A percentile compares a stretch with the other conserved stretches of the same genome.
Conservation (phyloP, 1,140 invertebrate genomes). For the Coenobita brevimanus region DNA sequence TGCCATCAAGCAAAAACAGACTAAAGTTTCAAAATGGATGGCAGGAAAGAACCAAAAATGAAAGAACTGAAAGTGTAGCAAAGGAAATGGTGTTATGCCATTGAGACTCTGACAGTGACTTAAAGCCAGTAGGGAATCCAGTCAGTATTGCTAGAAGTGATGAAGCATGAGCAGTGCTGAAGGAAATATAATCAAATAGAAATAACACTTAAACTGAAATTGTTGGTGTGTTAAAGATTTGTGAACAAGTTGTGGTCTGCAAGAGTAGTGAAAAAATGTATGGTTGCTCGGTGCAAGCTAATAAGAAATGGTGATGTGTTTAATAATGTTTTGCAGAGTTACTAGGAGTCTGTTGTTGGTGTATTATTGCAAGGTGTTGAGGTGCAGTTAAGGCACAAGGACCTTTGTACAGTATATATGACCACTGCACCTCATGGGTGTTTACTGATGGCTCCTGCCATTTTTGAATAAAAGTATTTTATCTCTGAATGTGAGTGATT, state of each 20-base stretch:
- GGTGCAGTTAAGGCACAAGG: neutral
- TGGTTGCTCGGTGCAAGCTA: no score
- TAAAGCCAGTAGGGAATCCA: no score
- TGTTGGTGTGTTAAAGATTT: no score
- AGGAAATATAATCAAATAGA: no score
- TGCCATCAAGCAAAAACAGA: constrained; percentile 16
- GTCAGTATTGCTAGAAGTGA: no score
- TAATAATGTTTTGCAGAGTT: no score
- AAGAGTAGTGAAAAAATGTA: no score
- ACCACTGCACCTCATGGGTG: neutral
- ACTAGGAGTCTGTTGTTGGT: neutral
- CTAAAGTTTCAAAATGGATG: neutral
- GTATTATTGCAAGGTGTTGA: constrained; percentile 13
- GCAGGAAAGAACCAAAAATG: neutral
- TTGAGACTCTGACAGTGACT: no score
- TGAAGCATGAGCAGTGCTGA: no score
- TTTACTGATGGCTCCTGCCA: neutral
- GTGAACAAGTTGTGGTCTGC: no score
- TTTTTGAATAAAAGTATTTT: constrained; percentile 31
- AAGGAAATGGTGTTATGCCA: neutral
- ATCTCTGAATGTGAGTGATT: neutral
- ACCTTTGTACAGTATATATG: neutral
- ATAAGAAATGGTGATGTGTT: no score
- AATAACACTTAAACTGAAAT: no score
- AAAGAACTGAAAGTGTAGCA: neutral